Conservation (phyloP, 2,888 invertebrate species). For the Polydrusus pterygomalis region DNA sequence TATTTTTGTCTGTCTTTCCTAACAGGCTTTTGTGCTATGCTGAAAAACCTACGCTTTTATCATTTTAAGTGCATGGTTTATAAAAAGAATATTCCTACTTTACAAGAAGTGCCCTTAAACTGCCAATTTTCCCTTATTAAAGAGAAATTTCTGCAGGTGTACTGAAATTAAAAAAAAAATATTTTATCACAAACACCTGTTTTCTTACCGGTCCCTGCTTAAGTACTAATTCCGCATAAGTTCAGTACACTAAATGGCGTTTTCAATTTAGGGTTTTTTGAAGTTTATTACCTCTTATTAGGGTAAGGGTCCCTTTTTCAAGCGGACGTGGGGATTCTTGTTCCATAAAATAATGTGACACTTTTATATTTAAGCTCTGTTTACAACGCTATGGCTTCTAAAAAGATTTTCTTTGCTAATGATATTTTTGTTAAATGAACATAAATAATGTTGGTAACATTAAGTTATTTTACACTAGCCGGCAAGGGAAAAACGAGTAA, state of each 20-base stretch:
- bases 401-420: slow-evolving; percentile 17
- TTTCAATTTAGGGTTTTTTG: slow-evolving; percentile 33
- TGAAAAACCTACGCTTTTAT: slow-evolving; percentile 17
- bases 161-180: slow-evolving; percentile 5
- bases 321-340: slow-evolving; percentile 26
- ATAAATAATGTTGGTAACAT: background rate
- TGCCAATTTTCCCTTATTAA: slow-evolving; percentile 17
- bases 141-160: slow-evolving; percentile 18
- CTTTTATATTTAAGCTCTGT: slow-evolving; percentile 34
- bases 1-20: slow-evolving; percentile 10
- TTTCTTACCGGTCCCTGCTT: slow-evolving; percentile 11
- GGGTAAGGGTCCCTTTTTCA: slow-evolving; percentile 16
- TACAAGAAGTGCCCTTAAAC: slow-evolving; percentile 11
- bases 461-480: background rate
- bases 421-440: slow-evolving; percentile 11
- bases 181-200: slow-evolving; percentile 31
- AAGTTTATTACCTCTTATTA: slow-evolving; percentile 43
- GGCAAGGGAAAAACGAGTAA: no score
- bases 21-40: slow-evolving; percentile 2
- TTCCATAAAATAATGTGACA: slow-evolving; percentile 38
- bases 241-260: slow-evolving; percentile 41
- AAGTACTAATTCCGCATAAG: slow-evolving; percentile 34
- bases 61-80: background rate
- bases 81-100: slow-evolving; percentile 9
- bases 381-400: slow-evolving; percentile 7